Base-by-base conservation (phyloP, 2,888 invertebrate species). In the Eristalinus sepulchralis region DNA sequence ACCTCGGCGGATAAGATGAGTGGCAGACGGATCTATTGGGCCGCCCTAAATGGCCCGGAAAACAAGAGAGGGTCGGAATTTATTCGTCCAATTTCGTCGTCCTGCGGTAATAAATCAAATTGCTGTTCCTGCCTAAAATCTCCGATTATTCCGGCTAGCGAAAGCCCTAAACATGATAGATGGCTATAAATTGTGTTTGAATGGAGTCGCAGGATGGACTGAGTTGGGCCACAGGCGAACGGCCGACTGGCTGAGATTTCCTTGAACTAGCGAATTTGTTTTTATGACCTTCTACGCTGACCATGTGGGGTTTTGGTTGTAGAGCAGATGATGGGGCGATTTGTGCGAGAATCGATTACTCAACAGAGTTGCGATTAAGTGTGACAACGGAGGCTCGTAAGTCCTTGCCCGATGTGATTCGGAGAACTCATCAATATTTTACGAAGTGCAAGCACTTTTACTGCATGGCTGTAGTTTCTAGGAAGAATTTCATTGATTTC, bases 71-170 rank as follows among this genome's bases (percentile, higher is more conserved):
- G 33, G 33, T 20, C 22, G 76, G 17, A 24, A 60, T 67, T 67
- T 67, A 67, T 76, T 75, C 53, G 53, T 34, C 47, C 67, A 59
- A 67, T 76, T 62, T 68, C 34, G 77, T 53, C 66, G 33, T 72
- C 39, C 33, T 63, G 62, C 34, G 70, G 63, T 11, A 24, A 70
- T 70, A 62, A 70, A 77, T 77, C 70, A 57, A 57, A 62, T 24
- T 24, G 27, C 17, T 62, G 33, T 20, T 6, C 20, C 20, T 20
- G 59, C 47, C 22, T 62, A 34, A 53, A 72, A 34, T 72, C 53
- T 72, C 31, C 60, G 72, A 72, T 63, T 63, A 63, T 53, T 34
- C 33, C 20, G 22, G 62, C 53, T 2, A 13, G 33, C 20, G 33
- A 47, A 63, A 63, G 62, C 62, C 62, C 47, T 22, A 63, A 17